phyloP scores from a whole-genome alignment of 2,797 vertebrate genomes.

The Emydoidea blandingii region DNA sequence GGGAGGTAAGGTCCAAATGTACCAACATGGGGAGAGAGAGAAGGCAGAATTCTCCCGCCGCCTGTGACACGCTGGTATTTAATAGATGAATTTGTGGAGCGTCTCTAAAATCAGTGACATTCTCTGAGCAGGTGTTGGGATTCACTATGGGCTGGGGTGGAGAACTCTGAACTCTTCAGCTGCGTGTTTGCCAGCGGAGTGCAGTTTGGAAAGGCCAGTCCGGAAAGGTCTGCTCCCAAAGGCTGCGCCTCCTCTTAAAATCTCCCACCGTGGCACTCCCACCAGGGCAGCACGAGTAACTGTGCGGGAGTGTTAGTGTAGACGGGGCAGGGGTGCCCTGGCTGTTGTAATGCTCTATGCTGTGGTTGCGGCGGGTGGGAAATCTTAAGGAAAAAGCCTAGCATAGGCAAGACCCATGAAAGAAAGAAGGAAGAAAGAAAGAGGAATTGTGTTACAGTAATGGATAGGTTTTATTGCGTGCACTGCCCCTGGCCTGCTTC shows the following conservation, averaged over 20 bases:
- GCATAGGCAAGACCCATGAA: fast-evolving
- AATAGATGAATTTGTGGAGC: fast-evolving
- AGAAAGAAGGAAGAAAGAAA: not conserved
- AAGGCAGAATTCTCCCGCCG: fast-evolving
- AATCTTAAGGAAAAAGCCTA: not conserved
- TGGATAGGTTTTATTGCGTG: not conserved
- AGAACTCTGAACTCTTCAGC: not conserved
- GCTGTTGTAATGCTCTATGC: not conserved
- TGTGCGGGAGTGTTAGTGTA: too few relatives aligned
- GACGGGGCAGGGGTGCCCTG: not conserved
- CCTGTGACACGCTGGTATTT: fast-evolving
- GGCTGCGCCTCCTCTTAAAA: not conserved
- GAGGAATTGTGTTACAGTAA: not conserved
- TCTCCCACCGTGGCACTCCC: not conserved
- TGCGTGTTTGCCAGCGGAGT: not conserved
- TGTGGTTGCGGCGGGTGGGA: not conserved
- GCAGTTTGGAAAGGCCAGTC: fast-evolving
- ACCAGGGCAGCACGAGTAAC: not conserved
- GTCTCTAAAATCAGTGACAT: fast-evolving
- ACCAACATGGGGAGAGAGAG: fast-evolving
- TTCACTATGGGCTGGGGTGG: fast-evolving
- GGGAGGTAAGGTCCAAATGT: not conserved
- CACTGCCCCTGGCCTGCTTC: not conserved
- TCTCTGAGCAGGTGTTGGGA: fast-evolving
- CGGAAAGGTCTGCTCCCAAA: not conserved